Evolutionary conservation across 1,140 invertebrate genomes (phyloP).

Genomic region (Lerema accius): DNA sequence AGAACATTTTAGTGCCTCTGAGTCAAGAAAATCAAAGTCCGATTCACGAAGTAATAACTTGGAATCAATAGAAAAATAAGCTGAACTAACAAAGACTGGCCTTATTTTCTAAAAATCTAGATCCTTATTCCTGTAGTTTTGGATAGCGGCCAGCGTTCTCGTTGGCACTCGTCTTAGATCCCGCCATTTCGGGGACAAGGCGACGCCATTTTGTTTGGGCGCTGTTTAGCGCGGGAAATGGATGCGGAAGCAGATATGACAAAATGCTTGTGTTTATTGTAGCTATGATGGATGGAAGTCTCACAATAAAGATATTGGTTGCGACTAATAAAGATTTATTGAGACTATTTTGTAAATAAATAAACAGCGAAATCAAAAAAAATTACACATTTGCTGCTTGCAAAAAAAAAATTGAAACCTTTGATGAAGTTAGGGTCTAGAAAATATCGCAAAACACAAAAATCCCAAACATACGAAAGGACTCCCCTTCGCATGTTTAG

Average conservation of each 20-base stretch:
- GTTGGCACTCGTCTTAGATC: slow-evolving; percentile 25
- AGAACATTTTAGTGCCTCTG: not conserved
- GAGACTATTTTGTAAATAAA: not conserved
- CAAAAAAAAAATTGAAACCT: too few species aligned
- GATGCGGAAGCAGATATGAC: slow-evolving; percentile 16
- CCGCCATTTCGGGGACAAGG: slow-evolving; percentile 49
- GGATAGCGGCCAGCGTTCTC: slow-evolving; percentile 39
- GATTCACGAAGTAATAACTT: slow-evolving; percentile 5
- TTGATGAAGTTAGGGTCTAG: too few species aligned
- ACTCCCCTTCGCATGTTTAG: slow-evolving; percentile 6
- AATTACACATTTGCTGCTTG: too few species aligned
- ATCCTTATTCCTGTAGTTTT: slow-evolving; percentile 30
- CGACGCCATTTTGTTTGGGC: slow-evolving; percentile 45
- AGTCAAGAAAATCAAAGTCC: not conserved
- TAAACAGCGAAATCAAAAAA: too few species aligned
- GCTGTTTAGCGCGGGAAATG: slow-evolving; percentile 40
- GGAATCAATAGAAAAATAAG: slow-evolving; percentile 16
- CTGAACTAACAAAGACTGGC: slow-evolving; percentile 20
- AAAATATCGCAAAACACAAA: too few species aligned
- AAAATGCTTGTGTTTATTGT: slow-evolving; percentile 8
- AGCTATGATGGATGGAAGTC: not conserved
- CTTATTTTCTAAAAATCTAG: slow-evolving; percentile 30
- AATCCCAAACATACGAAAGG: not conserved
- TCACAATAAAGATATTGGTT: not conserved
- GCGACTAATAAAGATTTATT: slow-evolving; percentile 3